These are phyloP conservation scores for Drosophila leonis DNA, from an alignment of 2,888 invertebrate species.

Conservation along the genomic window DNA sequence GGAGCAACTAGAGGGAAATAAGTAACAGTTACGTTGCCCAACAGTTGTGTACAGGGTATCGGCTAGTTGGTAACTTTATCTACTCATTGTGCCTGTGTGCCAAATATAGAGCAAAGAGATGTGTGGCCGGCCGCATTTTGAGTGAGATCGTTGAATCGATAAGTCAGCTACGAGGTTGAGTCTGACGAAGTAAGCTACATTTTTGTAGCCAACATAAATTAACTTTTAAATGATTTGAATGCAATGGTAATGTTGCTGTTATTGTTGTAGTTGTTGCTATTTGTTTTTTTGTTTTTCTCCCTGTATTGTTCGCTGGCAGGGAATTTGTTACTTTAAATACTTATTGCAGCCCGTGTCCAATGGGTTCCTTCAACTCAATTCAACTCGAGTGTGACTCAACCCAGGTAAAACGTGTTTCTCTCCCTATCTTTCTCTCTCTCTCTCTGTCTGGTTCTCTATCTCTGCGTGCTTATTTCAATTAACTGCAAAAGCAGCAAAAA, in stretches of 20 bases:
- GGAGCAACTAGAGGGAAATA: neutral
- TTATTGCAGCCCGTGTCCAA: conserved; percentile 29
- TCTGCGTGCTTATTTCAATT: conserved; percentile 41
- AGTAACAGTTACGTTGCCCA: too few relatives aligned
- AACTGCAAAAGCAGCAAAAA: conserved; percentile 31
- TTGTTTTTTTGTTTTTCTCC: neutral
- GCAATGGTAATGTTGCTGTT: conserved; percentile 9
- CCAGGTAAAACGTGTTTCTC: conserved; percentile 72
- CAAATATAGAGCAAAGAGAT: conserved; percentile 58
- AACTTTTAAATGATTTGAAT: conserved; percentile 46
- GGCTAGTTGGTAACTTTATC: neutral
- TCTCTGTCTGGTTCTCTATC: neutral
- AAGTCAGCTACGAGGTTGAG: conserved; percentile 41
- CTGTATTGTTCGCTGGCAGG: too few relatives aligned
- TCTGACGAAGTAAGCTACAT: neutral
- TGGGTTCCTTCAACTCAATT: conserved; percentile 72
- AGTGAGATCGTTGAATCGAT: conserved; percentile 48
- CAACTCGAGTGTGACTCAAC: conserved; percentile 69
- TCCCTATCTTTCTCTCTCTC: conserved; percentile 8
- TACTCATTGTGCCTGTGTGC: conserved; percentile 4
- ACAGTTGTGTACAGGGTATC: neutral
- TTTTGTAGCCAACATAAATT: conserved; percentile 43
- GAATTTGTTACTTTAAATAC: conserved; percentile 3
- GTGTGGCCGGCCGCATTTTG: conserved; percentile 44
- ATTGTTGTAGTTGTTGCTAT: conserved; percentile 8